Conservation (phyloP, 2,113 vertebrate species). For the Butorides virescens region DNA sequence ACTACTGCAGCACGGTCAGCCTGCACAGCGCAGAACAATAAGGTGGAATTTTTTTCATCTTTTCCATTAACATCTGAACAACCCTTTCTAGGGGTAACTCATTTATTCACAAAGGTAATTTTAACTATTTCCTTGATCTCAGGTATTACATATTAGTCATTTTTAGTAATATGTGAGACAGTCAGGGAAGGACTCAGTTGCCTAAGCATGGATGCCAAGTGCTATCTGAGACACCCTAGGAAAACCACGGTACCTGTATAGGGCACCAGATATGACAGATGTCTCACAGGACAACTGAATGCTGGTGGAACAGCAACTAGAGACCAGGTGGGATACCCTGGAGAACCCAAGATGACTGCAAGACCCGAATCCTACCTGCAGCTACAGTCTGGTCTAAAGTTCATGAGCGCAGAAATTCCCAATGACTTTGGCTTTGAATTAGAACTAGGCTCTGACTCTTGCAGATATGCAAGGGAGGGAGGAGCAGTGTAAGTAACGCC, state of each 20-base stretch:
- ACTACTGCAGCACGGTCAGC: not conserved
- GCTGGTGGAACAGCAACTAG: not conserved
- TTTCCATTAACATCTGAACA: not conserved
- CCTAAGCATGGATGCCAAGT: not conserved
- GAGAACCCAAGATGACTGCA: not conserved
- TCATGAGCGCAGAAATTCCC: not conserved
- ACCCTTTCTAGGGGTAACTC: not conserved
- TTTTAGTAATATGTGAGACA: not conserved
- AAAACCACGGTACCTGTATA: not conserved
- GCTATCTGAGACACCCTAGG: not conserved
- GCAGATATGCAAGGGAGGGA: not conserved
- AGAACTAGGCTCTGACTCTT: not conserved
- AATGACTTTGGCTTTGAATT: not conserved
- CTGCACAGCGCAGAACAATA: not conserved
- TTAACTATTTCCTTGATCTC: not conserved
- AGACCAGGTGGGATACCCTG: not conserved
- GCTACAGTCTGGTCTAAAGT: fast-evolving
- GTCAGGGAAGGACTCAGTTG: not conserved
- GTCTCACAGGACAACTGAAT: not conserved
- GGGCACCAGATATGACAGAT: fast-evolving
- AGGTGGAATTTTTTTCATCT: not conserved
- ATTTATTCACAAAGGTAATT: not conserved
- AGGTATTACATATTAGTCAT: not conserved
- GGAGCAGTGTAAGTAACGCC: not conserved
- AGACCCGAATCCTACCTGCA: not conserved